Conservation (phyloP, 2,797 vertebrate species). For the Sphenopsis melanotis region DNA sequence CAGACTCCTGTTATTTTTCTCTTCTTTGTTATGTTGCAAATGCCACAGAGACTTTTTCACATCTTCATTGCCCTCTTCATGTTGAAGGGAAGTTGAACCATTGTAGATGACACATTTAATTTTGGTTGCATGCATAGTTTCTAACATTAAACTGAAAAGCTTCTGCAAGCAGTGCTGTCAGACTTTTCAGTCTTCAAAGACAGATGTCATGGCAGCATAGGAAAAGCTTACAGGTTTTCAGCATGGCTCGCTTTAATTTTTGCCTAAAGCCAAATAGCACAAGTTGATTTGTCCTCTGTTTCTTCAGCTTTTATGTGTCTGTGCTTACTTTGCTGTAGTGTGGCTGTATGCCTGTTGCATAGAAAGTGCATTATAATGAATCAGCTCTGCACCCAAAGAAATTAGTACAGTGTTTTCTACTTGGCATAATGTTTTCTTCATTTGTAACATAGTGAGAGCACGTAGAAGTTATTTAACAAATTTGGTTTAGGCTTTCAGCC, state of each 20-base stretch:
- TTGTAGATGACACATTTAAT: constrained; percentile 10
- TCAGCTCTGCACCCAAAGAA: constrained; percentile 6
- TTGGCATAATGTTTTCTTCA: not conserved
- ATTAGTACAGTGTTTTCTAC: not conserved
- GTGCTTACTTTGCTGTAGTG: constrained; percentile 55
- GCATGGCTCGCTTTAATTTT: constrained; percentile 25
- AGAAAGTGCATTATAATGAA: constrained; percentile 53
- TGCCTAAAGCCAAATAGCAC: constrained; percentile 26
- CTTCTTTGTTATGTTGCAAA: constrained; percentile 39
- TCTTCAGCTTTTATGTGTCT: constrained; percentile 41
- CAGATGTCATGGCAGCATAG: not conserved
- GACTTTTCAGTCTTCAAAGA: constrained; percentile 11
- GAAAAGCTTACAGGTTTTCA: not conserved
- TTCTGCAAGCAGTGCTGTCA: not conserved
- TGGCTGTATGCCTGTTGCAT: constrained; percentile 54
- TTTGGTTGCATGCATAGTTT: constrained; percentile 40
- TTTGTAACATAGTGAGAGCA: not conserved
- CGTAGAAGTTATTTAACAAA: not conserved
- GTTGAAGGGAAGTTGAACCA: constrained; percentile 27
- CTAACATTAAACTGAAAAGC: constrained; percentile 17
- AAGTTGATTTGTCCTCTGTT: constrained; percentile 35
- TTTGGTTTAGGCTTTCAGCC: not conserved
- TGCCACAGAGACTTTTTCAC: not conserved
- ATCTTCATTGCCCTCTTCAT: constrained; percentile 24
- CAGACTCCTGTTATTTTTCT: not conserved